Evolutionary conservation across 1,140 invertebrate species (phyloP).

Genomic region (Macrocentrus cingulum): DNA sequence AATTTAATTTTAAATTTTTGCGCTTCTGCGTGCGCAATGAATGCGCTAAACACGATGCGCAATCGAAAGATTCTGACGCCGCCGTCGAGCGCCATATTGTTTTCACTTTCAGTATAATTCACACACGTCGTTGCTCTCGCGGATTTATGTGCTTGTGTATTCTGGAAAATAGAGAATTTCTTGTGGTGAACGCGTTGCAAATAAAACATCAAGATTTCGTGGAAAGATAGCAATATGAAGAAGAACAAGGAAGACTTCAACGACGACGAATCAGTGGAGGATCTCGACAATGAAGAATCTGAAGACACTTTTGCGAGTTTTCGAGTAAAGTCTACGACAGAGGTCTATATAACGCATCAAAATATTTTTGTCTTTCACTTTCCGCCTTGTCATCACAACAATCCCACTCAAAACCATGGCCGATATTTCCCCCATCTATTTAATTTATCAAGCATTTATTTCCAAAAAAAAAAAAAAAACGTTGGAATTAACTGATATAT

Average conservation of each 20-base stretch:
- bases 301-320: conserved; percentile 59
- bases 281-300: conserved; percentile 54
- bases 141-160: neutral
- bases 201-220: conserved; percentile 51
- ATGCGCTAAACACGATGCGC: neutral
- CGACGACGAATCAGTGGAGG: conserved; percentile 57
- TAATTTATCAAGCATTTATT: too few species aligned
- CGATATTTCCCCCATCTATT: too few species aligned
- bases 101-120: conserved; percentile 39
- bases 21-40: conserved; percentile 9
- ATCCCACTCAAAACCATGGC: too few species aligned
- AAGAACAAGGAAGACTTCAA: conserved; percentile 56
- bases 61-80: too few species aligned
- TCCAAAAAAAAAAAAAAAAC: too few species aligned
- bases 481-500: too few species aligned
- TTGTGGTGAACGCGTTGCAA: conserved; percentile 1
- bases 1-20: too few species aligned
- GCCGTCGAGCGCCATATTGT: conserved; percentile 53
- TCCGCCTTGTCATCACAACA: too few species aligned
- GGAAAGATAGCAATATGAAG: conserved; percentile 50
- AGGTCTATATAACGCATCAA: conserved; percentile 34
- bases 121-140: conserved; percentile 30
- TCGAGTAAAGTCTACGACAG: conserved; percentile 46
- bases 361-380: neutral
- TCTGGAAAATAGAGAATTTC: too few species aligned